Percentiles rank a stretch among this genome's conserved stretches.
Evolutionary conservation across 2,113 vertebrate genomes (phyloP).

Genomic region (Dasyurus viverrinus): DNA sequence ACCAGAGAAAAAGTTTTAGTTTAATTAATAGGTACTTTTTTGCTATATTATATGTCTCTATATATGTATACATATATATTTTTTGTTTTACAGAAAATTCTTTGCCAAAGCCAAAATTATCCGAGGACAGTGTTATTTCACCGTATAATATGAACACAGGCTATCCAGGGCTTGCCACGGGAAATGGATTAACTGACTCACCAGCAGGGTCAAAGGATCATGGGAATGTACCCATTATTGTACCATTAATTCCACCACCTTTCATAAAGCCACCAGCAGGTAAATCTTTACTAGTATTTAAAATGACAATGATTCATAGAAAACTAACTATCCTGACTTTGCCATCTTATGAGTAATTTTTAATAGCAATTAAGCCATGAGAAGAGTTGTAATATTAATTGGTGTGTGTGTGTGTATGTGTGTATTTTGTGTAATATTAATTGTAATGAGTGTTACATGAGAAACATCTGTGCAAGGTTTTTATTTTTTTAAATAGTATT

Average conservation of each 20-base stretch:
- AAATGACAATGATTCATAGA: constrained; percentile 32
- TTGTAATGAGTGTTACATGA: neutral
- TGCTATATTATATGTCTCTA: constrained; percentile 66
- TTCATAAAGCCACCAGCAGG: constrained; percentile 98
- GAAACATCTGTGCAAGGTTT: constrained; percentile 9
- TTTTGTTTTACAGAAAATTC: constrained; percentile 93
- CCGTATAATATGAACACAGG: constrained; percentile 93
- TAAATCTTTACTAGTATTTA: constrained; percentile 81
- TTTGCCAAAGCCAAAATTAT: constrained; percentile 95
- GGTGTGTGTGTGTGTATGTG: neutral
- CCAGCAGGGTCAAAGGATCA: constrained; percentile 94
- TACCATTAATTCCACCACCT: constrained; percentile 97
- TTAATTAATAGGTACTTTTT: constrained; percentile 62
- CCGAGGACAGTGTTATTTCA: constrained; percentile 93
- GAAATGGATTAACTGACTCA: constrained; percentile 95
- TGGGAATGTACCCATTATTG: constrained; percentile 95
- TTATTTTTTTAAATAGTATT: constrained; percentile 48
- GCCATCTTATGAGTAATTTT: constrained; percentile 14
- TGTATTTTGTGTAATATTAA: neutral
- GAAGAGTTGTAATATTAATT: constrained; percentile 2
- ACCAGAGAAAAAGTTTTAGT: constrained; percentile 51
- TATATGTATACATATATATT: constrained; percentile 58
- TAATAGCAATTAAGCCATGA: constrained; percentile 39
- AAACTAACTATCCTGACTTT: accelerated
- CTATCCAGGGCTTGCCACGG: constrained; percentile 91